Percentiles rank a stretch among this genome's conserved stretches.
phyloP scores from a whole-genome alignment of 2,113 vertebrate species.

The Ranitomeya variabilis region DNA sequence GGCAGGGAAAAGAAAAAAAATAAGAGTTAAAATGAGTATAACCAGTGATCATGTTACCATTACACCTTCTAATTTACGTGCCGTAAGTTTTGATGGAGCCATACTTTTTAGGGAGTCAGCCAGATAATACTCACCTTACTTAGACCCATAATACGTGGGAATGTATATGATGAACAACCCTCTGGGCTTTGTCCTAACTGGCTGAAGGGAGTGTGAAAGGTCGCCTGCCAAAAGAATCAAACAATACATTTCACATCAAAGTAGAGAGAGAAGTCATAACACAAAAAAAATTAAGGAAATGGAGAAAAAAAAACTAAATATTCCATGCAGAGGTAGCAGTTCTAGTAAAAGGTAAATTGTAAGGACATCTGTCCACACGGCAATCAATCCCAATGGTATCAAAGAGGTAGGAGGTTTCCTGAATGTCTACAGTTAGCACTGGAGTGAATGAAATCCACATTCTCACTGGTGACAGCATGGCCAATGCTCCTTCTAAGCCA shows the following conservation, averaged over 20 bases:
- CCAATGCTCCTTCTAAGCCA: too few species aligned
- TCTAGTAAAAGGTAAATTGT: too few species aligned
- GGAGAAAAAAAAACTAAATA: not conserved
- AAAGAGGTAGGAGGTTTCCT: too few species aligned
- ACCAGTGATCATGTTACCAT: not conserved
- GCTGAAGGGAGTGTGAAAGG: slow-evolving; percentile 82
- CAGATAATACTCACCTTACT: slow-evolving; percentile 73
- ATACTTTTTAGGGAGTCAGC: not conserved
- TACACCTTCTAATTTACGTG: not conserved
- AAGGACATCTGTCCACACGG: too few species aligned
- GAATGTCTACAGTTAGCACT: too few species aligned
- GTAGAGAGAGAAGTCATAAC: too few species aligned
- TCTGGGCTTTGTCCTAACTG: slow-evolving; percentile 81
- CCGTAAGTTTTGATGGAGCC: not conserved
- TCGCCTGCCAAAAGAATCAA: slow-evolving; percentile 73
- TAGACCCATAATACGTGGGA: slow-evolving; percentile 85
- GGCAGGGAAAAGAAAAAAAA: not conserved
- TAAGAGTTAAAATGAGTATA: not conserved
- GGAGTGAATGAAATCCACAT: too few species aligned
- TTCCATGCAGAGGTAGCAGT: too few species aligned
- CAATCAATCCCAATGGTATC: too few species aligned
- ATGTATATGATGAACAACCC: slow-evolving; percentile 84
- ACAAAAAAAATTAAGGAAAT: not conserved
- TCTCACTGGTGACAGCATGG: too few species aligned
- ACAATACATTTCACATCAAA: not conserved